Base-by-base conservation (phyloP, 1,140 invertebrate genomes). In the Drosophila yakuba region DNA sequence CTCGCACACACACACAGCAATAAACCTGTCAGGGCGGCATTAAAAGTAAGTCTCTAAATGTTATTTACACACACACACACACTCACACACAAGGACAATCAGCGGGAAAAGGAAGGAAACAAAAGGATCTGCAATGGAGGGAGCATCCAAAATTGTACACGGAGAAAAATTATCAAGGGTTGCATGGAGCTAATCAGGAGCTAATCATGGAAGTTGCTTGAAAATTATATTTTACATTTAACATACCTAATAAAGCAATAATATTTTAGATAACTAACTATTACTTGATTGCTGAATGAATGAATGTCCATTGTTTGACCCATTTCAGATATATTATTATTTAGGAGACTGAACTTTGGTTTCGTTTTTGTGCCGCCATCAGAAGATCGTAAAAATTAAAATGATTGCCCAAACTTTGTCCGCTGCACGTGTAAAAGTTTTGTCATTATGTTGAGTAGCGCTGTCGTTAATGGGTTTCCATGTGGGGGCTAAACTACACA, bases 381-480 rank as follows among this genome's bases (percentile, higher is more conserved):
- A 38, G 77, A 56, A 83, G 67, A 83, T 89, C 79, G 77, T 88
- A 89, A 89, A 89, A 89, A 89, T 89, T 88, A 88, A 88, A 88
- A 89, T 88, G 76, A 88, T 88, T 89, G 80, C 80, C 73, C 72
- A 77, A 88, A 88, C 38, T 69, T 88, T 58, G 38, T 45, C 23
- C 51, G 56, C 52, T 69, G 83, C 79, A 88, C 80, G 80, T 88
- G 83, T 71, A 78, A 74, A 88, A 88, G 76, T 88, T 88, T 83
- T 74, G 73, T 84, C 84, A 89, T 88, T 88, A 88, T 78, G 80
- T 66, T 62, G 64, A 85, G 81, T 83, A 84, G 51, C 79, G 51
- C 61, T 79, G 79, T 73, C 83, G 63, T 82, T 85, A 85, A 85
- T 88, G 82, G 82, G 73, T 73, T 69, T 39, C 41, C 69, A 62